Conservation (phyloP, 2,113 vertebrate genomes). For the Hyaena hyaena region DNA sequence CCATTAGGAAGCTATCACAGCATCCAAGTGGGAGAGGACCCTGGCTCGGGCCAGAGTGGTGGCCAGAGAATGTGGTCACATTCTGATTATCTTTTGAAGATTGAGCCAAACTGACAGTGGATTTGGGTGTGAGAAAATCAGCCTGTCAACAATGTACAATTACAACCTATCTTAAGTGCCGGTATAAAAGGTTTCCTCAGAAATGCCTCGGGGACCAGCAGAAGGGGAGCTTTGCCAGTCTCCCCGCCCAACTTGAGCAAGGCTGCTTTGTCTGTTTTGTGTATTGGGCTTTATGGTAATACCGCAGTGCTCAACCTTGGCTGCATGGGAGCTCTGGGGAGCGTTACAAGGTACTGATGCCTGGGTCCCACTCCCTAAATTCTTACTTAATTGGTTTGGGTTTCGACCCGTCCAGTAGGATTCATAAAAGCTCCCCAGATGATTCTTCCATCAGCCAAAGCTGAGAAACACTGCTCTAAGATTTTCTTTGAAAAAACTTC, state of each 20-base stretch:
- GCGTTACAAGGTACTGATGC: neutral
- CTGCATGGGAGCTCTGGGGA: neutral
- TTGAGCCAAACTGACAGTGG: neutral
- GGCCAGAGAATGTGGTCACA: neutral
- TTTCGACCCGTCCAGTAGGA: neutral
- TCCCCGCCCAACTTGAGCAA: neutral
- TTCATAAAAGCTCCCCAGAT: neutral
- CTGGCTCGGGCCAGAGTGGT: neutral
- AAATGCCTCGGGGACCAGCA: rapidly evolving
- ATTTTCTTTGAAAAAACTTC: constrained; percentile 24
- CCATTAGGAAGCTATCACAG: neutral
- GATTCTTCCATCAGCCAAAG: neutral
- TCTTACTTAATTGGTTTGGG: neutral
- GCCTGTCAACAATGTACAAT: neutral
- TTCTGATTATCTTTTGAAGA: neutral
- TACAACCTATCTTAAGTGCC: neutral
- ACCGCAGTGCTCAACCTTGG: neutral
- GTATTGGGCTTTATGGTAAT: neutral
- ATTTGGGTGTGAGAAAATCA: neutral
- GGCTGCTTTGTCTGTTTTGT: neutral
- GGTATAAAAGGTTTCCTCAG: neutral
- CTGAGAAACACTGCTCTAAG: neutral
- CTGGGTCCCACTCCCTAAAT: neutral
- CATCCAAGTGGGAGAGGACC: neutral
- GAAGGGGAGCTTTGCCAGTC: neutral